Evolutionary conservation across 2,888 invertebrate species (phyloP), one percentile per base, ranked within the genome.

Genomic region (Thymelicus sylvestris): DNA sequence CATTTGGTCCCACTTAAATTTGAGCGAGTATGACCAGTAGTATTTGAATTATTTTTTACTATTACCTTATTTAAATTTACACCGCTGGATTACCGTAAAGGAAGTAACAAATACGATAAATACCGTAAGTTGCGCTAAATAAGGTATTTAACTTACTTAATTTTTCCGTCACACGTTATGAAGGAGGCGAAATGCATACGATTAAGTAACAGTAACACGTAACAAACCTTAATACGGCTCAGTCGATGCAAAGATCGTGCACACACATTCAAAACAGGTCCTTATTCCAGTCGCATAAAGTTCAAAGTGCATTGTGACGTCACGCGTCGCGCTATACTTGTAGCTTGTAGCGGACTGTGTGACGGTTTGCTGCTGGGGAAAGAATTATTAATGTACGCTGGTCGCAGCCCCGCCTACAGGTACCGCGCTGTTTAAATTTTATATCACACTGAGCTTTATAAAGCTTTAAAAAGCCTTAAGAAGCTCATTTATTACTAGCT

Each of bases 341-440:
- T 57, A 47, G 47, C 52, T 61, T 44, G 41, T 57, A 47, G 47
- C 38, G 47, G 55, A 57, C 31, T 12, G 44, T 19, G 12, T 48
- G 15, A 38, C 19, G 69, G 59, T 64, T 69, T 64, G 52, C 38
- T 55, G n/a, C 52, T 44, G 48, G 57, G n/a, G 31, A 64, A 69
- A 64, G 48, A 64, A 69, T 69, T 69, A 63, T 68, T 63, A 63
- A 68, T 64, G 64, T 59, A 13, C 39, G 55, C 55, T 19, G 67
- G 68, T 15, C 61, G 13, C 55, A n/a, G 19, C 52, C 12, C 55
- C 66, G 47, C 31, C 12, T 3, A 10, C 55, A 55, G 55, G 55
- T 55, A 55, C 55, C 55, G 10, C 24, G 1, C 19, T 55, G 55
- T 55, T 59, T 59, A 13, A 59, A 59, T 59, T 59, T 38, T 39